Conservation (phyloP, 1,140 invertebrate genomes). For the Euglossa dilemma region DNA sequence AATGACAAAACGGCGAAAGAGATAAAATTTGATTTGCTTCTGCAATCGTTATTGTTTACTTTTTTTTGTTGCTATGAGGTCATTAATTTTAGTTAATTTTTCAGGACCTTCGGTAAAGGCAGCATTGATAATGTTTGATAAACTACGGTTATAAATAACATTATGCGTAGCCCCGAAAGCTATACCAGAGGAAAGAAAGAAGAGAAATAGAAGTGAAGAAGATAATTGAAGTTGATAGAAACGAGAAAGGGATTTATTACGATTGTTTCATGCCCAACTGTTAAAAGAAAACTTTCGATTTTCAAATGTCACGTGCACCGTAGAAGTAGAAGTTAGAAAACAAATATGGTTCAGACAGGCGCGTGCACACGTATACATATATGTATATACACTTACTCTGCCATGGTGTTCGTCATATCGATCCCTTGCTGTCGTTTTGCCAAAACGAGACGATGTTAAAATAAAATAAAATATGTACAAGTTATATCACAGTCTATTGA, state of each 20-base stretch:
- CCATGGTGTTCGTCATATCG: constrained; percentile 39
- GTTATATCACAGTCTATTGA: constrained; percentile 69
- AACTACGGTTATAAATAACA: background rate
- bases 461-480: constrained; percentile 24
- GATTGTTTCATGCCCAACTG: background rate
- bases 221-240: background rate
- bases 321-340: background rate
- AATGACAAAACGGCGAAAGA: background rate
- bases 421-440: background rate
- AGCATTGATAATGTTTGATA: background rate
- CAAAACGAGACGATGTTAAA: background rate
- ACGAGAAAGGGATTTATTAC: too few species aligned
- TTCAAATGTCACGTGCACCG: background rate
- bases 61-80: too few species aligned
- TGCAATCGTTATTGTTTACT: background rate
- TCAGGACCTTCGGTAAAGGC: too few species aligned
- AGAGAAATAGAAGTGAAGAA: background rate
- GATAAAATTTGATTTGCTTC: background rate
- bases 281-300: background rate
- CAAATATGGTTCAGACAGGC: background rate
- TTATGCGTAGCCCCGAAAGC: too few species aligned
- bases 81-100: background rate
- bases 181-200: background rate
- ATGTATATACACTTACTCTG: constrained; percentile 64
- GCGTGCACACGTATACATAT: background rate